Percentiles rank a stretch among this genome's conserved stretches.
phyloP scores from a whole-genome alignment of 1,140 invertebrate genomes.

The Thalassaphorura encarpata region DNA sequence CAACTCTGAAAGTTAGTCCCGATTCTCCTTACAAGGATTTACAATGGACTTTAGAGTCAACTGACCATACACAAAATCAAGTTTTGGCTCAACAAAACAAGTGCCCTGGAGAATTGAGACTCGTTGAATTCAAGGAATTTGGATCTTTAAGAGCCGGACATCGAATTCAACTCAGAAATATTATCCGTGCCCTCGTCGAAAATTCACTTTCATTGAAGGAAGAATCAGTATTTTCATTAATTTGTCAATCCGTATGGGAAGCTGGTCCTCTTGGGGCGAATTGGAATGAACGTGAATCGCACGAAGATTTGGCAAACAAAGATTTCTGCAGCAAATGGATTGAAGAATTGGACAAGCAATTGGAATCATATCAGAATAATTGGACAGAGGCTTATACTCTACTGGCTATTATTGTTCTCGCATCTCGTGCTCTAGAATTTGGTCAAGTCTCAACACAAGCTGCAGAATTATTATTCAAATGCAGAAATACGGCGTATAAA shows the following conservation, averaged over 20 bases:
- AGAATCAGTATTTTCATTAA: conserved; percentile 7
- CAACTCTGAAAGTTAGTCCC: conserved; percentile 1
- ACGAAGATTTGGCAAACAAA: conserved; percentile 8
- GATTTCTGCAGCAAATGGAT: conserved; percentile 10
- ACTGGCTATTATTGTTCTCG: conserved; percentile 1
- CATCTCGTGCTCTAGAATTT: too few relatives aligned
- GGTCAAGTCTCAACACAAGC: not conserved
- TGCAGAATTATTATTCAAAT: not conserved
- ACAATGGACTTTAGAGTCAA: conserved; percentile 6
- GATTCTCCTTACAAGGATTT: conserved; percentile 7
- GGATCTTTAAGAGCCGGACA: conserved; percentile 5
- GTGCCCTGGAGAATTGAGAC: conserved; percentile 10
- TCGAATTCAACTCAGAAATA: conserved; percentile 16
- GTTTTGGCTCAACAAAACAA: conserved; percentile 12
- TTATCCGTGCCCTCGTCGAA: conserved; percentile 4
- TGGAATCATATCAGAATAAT: conserved; percentile 6
- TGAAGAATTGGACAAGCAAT: conserved; percentile 1
- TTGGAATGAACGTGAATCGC: not conserved
- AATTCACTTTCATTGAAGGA: conserved; percentile 6
- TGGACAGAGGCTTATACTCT: conserved; percentile 16
- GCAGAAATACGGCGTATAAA: not conserved
- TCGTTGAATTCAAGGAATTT: conserved; percentile 20
- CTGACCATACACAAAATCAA: conserved; percentile 5
- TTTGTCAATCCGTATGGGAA: conserved; percentile 15
- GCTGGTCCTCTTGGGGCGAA: not conserved